Base-by-base conservation (phyloP, 1,140 invertebrate genomes). In the Hesperophylax magnus region DNA sequence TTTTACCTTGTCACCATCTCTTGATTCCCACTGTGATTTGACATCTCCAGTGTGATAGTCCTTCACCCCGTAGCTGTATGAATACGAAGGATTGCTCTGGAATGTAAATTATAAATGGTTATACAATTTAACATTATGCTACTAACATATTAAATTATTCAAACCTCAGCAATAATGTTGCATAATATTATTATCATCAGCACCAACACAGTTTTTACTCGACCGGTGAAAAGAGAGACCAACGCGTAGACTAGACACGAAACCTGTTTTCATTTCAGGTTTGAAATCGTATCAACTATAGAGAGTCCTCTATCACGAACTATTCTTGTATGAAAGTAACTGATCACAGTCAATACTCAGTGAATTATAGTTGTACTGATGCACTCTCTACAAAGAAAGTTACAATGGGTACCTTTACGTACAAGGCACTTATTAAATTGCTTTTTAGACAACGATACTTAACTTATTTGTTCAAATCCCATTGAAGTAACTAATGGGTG, bases 11-110 rank as follows among this genome's bases (percentile, higher is more conserved):
- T 93, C 92, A 24, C 93, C 93, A 84, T 93, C 91, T 65, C 92
- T 89, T 0, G 90, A 87, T 85, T 93, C 93, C 89, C 92, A 92
- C 85, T 93, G 92, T 86, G 90, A 91, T 88, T 94, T 94, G 53
- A 93, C 91, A 85, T 94, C 93, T 81, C 95, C 94, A 20, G 93
- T 95, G 87, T 93, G 92, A 63, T 91, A 91, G 86, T 96, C 94
- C 84, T 94, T 92, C 9, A 95, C 93, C 15, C 93, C 93, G 85
- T 96, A 96, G 85, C 93, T 94, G 85, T 94, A 95, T 80, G 92
- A 92, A 87, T 95, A 95, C 82, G 92, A 91, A 78, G 93, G 94
- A 87, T 93, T 88, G 79, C 86, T 85, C 89, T 90, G 86, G 14
- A 85, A 75, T 24, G 17, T n/a, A 24, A 8, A 31, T 22, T 65